Percentiles rank a stretch among this genome's conserved stretches.
Conservation (phyloP, 1,140 invertebrate genomes). For the Asobara japonica region DNA sequence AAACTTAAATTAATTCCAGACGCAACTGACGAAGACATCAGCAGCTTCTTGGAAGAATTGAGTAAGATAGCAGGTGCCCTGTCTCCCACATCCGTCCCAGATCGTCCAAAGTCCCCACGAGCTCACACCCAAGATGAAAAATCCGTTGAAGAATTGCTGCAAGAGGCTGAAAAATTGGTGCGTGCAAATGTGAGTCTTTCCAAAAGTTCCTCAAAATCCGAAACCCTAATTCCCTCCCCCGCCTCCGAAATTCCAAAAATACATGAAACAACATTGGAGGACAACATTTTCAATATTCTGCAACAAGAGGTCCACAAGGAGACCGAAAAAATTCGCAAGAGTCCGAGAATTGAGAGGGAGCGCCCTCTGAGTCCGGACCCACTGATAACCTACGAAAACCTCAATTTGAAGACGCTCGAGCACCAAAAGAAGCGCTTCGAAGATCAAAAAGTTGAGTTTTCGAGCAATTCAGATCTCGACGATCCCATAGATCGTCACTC, state of each 20-base stretch:
- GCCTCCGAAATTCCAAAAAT: slow-evolving; percentile 36
- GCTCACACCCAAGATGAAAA: slow-evolving; percentile 55
- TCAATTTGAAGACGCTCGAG: slow-evolving; percentile 41
- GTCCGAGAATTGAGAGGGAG: slow-evolving; percentile 51
- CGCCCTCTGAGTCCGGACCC: slow-evolving; percentile 43
- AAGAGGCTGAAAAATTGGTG: slow-evolving; percentile 62
- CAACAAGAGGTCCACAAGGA: slow-evolving; percentile 59
- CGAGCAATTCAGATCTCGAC: slow-evolving; percentile 60
- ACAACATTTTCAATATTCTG: slow-evolving; percentile 60
- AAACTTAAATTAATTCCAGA: slow-evolving; percentile 39
- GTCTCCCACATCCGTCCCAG: slow-evolving; percentile 53
- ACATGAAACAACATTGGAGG: slow-evolving; percentile 53
- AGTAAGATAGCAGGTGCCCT: slow-evolving; percentile 59
- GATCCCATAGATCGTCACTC: slow-evolving; percentile 63
- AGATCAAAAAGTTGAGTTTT: slow-evolving; percentile 58
- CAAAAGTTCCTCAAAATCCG: slow-evolving; percentile 50
- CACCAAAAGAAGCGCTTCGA: slow-evolving; percentile 56
- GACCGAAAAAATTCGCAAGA: slow-evolving; percentile 52
- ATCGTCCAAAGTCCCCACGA: slow-evolving; percentile 49
- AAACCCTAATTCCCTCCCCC: slow-evolving; percentile 44
- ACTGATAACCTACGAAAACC: slow-evolving; percentile 51
- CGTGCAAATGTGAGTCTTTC: slow-evolving; percentile 56
- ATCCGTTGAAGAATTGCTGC: slow-evolving; percentile 59
- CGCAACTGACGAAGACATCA: slow-evolving; percentile 63
- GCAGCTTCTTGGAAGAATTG: slow-evolving; percentile 63